Evolutionary conservation across 2,888 invertebrate species (phyloP), one percentile per base, ranked within the genome.

Genomic region (Nowickia ferox): DNA sequence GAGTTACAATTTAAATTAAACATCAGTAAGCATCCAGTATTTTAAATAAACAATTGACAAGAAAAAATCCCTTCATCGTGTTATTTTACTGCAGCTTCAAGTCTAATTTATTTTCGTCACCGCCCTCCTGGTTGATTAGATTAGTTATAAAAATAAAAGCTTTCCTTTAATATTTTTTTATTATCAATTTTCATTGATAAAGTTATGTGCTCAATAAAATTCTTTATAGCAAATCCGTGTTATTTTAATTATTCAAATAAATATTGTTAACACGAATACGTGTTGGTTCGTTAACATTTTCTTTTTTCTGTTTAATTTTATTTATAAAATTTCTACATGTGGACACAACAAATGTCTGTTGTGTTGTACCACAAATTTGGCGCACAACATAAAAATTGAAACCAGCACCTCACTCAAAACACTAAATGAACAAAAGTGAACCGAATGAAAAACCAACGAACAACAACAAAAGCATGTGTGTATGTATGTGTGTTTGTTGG

Each of bases 311-410:
- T 48, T 48, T 42, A 48, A 44, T 59, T 78, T 78, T 61, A 53
- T 79, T 22, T 53, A 44, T 40, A 61, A 42, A 42, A 51, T 19
- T 40, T 79, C 44, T 55, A 46, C 53, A 63, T 55, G 71, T 61
- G 71, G 38, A 72, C 57, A 65, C 44, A 63, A 53, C 53, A 78
- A 81, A 78, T 78, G 78, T 75, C 81, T 85, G 82, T 65, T 78
- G 82, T 78, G 81, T 85, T 78, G 68, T 71, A 65, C 78, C 85
- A 69, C 85, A 82, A 82, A 85, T 85, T 82, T 82, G 82, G 81
- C 46, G 74, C 69, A 78, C 68, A 85, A 75, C 65, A 82, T 85
- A 78, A 82, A 82, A 75, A 78, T n/a, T 59, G 71, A 82, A 72
- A 68, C 78, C 53, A 65, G 57, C 38, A 78, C 13, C 63, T 57